Evolutionary conservation across 2,888 invertebrate genomes (phyloP), one percentile per base, ranked within the genome.

Genomic region (Andricus quercusramuli): DNA sequence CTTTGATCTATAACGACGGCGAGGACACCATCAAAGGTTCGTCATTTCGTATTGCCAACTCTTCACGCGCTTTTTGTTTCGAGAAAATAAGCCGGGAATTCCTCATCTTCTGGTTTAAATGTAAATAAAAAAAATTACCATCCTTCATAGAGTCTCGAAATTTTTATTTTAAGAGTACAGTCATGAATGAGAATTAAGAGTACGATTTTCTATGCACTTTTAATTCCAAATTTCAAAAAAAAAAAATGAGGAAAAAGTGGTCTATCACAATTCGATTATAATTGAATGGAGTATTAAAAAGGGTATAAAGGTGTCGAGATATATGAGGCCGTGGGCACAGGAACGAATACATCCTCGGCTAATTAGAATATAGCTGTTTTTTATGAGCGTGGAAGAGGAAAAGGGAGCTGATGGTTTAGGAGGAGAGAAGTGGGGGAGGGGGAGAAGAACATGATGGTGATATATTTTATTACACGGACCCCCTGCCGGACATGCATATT

Each of bases 381-480:
- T 92, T 92, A 92, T 92, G 92, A 92, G 92, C 92, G 92, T 92
- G 91, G 91, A 92, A 92, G 91, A 92, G 92, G 92, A 92, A 92
- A 90, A 91, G 92, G 92, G 92, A 90, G 88, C 89, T 86, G 82
- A 85, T 81, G 88, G 87, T 87, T 86, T 88, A 78, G 80, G 82
- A 83, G 83, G 83, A 81, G 80, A 82, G 8, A 80, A 84, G 84
- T 79, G 84, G 76, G 83, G 85, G 85, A 86, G 83, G 85, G 85
- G 32, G 74, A 15, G 56, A 37, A 83, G 80, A 82, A 83, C 85
- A 84, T 87, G 87, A 89, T 90, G 86, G 89, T 89, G 85, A 91
- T 91, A 90, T 91, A 74, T 74, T 74, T 92, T 92, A 92, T 92
- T 91, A 90, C 89, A 88, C 85, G 89, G 90, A 88, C 88, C 89